Percentiles rank a stretch among this genome's conserved stretches.
These are phyloP conservation scores for Coenonympha arcania DNA, from an alignment of 2,888 invertebrate genomes.

Conservation along the genomic window DNA sequence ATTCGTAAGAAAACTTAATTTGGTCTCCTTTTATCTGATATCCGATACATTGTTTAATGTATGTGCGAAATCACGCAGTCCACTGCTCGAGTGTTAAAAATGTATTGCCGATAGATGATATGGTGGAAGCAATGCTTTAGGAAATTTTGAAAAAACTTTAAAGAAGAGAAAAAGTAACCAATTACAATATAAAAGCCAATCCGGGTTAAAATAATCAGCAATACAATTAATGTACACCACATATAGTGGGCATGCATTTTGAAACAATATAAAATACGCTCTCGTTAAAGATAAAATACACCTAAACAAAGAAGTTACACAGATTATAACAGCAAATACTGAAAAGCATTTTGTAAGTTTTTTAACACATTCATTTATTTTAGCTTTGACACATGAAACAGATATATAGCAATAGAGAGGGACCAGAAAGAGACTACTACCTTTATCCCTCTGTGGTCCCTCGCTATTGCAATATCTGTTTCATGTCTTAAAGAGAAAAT, in stretches of 20 bases:
- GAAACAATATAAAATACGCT: slow-evolving; percentile 21
- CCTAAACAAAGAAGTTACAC: slow-evolving; percentile 13
- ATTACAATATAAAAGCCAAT: slow-evolving; percentile 48
- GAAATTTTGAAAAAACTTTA: slow-evolving; percentile 44
- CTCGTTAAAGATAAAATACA: slow-evolving; percentile 7
- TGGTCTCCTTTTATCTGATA: no score
- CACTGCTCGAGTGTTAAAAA: slow-evolving; percentile 36
- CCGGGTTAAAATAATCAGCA: slow-evolving; percentile 54
- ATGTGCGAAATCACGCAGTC: slow-evolving; percentile 2
- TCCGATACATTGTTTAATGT: slow-evolving; percentile 9
- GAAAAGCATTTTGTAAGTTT: no score
- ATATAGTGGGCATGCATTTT: slow-evolving; percentile 36
- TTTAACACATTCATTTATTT: no score
- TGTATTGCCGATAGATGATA: slow-evolving; percentile 66
- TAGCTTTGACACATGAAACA: no score
- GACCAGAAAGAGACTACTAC: no score
- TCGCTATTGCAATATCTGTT: no score
- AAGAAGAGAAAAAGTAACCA: slow-evolving; percentile 34
- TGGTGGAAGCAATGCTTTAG: slow-evolving; percentile 49
- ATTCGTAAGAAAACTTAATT: no score
- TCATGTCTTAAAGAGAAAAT: no score
- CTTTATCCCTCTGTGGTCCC: no score
- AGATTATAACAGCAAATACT: no score
- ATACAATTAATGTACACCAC: slow-evolving; percentile 55
- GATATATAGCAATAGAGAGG: no score